phyloP scores from a whole-genome alignment of 2,113 vertebrate species.

The Pachyramphus minor region DNA sequence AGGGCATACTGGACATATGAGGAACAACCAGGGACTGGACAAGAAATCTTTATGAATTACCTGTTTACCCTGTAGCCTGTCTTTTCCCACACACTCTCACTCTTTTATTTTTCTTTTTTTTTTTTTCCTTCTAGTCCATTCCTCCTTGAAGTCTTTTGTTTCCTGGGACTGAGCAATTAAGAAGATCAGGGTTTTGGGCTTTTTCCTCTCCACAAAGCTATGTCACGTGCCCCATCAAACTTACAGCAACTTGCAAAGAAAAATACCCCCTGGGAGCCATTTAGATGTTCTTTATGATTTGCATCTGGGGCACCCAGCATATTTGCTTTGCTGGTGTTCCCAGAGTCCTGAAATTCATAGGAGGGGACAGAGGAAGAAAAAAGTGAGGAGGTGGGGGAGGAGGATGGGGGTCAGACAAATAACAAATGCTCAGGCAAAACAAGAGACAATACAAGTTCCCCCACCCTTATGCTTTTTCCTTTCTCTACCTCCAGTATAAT shows the following conservation, averaged over 20 bases:
- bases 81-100: background rate
- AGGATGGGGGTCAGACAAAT: conserved; percentile 20
- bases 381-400: background rate
- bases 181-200: background rate
- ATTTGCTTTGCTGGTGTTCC: conserved; percentile 42
- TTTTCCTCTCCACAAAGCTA: conserved; percentile 54
- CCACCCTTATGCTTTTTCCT: background rate
- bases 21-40: background rate
- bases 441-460: background rate
- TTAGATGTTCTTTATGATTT: conserved; percentile 54
- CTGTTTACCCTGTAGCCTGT: background rate
- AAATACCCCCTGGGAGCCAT: conserved; percentile 53
- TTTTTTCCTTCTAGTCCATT: background rate
- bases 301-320: background rate
- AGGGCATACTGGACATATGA: rapidly evolving
- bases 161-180: conserved; percentile 46
- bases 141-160: conserved; percentile 19
- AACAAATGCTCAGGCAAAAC: background rate
- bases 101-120: too few relatives aligned
- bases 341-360: conserved; percentile 36
- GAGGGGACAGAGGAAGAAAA: conserved; percentile 41
- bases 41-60: background rate
- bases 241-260: conserved; percentile 67
- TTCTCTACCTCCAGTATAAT: background rate
- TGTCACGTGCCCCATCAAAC: conserved; percentile 75